Evolutionary conservation across 2,888 invertebrate genomes (phyloP).

Genomic region (Aporophyla lueneburgensis): DNA sequence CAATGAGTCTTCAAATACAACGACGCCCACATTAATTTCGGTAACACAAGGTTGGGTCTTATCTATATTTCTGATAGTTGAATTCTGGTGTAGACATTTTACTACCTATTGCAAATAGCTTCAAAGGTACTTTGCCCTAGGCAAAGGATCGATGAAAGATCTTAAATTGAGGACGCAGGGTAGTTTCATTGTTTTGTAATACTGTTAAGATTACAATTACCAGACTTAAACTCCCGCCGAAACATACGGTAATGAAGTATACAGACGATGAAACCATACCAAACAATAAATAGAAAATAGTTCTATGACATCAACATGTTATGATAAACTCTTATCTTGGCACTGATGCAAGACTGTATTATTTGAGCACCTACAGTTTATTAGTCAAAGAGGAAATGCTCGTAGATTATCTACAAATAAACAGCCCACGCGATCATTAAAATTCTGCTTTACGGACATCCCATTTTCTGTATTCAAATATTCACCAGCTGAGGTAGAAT

Average conservation of each 20-base stretch:
- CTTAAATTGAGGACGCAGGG: not conserved
- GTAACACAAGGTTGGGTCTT: not conserved
- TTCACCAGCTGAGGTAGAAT: slow-evolving; percentile 34
- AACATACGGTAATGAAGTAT: not conserved
- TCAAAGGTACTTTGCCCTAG: not conserved
- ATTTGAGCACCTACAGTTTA: slow-evolving; percentile 15
- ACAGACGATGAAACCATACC: no score
- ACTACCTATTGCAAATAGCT: not conserved
- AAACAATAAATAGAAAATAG: not conserved
- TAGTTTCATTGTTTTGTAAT: not conserved
- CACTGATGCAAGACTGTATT: slow-evolving; percentile 22
- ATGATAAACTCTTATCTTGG: not conserved
- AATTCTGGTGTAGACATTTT: not conserved
- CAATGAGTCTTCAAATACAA: slow-evolving; percentile 7
- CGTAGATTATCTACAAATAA: slow-evolving; percentile 4
- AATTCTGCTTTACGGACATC: slow-evolving; percentile 46
- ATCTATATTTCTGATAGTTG: not conserved
- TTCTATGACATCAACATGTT: not conserved
- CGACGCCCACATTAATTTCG: slow-evolving; percentile 7
- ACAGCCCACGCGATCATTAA: slow-evolving; percentile 42
- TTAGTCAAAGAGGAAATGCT: slow-evolving; percentile 21
- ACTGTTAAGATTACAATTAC: no score
- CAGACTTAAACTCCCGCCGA: not conserved
- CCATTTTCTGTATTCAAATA: slow-evolving; percentile 45
- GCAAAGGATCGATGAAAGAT: not conserved